Percentiles rank a stretch among this genome's conserved stretches.
Conservation (phyloP, 1,140 invertebrate species). For the Augochlora pura region DNA sequence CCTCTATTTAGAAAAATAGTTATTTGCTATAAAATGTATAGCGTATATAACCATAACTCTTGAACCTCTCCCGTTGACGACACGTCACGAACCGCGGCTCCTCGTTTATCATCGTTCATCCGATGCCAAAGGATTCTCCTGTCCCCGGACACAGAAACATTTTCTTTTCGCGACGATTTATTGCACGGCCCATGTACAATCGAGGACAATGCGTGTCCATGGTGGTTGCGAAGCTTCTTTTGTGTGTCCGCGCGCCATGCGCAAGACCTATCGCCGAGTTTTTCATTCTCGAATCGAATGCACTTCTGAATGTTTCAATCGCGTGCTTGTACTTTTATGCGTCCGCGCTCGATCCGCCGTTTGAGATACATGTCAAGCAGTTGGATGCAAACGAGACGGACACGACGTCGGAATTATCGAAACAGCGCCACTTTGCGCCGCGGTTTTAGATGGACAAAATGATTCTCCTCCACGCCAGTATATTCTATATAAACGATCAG, state of each 20-base stretch:
- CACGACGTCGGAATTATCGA: no score
- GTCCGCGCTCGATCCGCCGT: no score
- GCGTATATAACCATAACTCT: no score
- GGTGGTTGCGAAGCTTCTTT: background rate
- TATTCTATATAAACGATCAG: no score
- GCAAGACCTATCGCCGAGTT: background rate
- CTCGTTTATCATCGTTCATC: conserved; percentile 39
- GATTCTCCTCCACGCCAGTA: no score
- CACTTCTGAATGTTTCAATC: background rate
- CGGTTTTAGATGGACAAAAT: no score
- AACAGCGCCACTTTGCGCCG: no score
- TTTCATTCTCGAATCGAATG: background rate
- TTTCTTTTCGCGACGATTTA: conserved; percentile 23
- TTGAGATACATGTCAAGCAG: no score
- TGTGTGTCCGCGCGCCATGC: conserved; percentile 5
- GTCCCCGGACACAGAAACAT: background rate
- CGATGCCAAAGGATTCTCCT: background rate
- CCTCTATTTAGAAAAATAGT: no score
- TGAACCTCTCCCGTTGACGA: background rate
- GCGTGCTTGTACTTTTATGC: no score
- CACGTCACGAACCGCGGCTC: conserved; percentile 9
- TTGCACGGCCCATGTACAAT: conserved; percentile 1
- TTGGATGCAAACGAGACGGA: no score
- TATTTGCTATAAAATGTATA: no score
- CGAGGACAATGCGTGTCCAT: conserved; percentile 14